A percentile compares a stretch with the other conserved stretches of the same genome.
These are phyloP conservation scores for Valencia hispanica DNA, from an alignment of 2,797 vertebrate species.

Conservation along the genomic window DNA sequence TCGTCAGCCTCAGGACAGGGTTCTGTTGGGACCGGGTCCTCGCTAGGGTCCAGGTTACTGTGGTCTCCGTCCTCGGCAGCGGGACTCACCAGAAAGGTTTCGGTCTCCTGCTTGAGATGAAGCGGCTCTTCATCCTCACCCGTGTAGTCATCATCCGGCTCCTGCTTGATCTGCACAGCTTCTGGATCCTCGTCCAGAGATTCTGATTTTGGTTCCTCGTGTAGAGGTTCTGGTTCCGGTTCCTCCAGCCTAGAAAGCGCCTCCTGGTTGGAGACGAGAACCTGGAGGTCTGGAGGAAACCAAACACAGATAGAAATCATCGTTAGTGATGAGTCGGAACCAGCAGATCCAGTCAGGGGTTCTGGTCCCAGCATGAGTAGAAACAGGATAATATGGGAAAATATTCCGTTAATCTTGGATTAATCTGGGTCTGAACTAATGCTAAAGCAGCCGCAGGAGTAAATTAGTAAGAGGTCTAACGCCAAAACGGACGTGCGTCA, in stretches of 20 bases:
- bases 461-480: no score
- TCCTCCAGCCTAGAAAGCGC: neutral
- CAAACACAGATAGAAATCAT: neutral
- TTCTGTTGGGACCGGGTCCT: neutral
- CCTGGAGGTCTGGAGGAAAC: neutral
- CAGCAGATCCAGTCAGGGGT: neutral
- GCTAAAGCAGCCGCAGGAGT: no score
- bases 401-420: no score
- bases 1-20: neutral
- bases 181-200: neutral
- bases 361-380: no score
- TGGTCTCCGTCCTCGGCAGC: neutral
- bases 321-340: neutral
- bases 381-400: no score
- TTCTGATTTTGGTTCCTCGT: neutral
- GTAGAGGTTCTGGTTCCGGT: neutral
- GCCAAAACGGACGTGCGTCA: no score
- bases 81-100: neutral
- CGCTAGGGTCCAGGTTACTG: neutral
- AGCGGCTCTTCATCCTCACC: neutral
- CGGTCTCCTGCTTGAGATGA: neutral
- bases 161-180: neutral
- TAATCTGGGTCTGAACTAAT: no score
- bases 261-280: neutral
- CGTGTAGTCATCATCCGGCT: neutral